A percentile compares a stretch with the other conserved stretches of the same genome.
Evolutionary conservation across 2,888 invertebrate genomes (phyloP).

Genomic region (Pristionchus japonicus): DNA sequence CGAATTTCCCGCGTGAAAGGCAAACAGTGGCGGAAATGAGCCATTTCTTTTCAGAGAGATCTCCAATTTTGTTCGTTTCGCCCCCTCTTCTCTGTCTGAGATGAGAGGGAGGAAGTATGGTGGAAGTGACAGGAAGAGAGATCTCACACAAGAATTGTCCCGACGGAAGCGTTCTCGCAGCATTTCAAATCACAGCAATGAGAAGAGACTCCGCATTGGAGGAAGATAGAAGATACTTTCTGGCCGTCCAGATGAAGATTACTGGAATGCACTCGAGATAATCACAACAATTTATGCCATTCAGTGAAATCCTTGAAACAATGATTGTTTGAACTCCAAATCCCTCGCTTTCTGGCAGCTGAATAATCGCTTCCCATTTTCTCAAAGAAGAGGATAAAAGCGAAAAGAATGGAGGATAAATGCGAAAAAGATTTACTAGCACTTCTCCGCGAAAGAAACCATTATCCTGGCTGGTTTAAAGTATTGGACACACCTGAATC

Average conservation of each 20-base stretch:
- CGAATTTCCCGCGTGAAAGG: background rate
- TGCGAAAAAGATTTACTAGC: background rate
- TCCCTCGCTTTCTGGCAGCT: background rate
- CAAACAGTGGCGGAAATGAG: background rate
- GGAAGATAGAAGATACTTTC: background rate
- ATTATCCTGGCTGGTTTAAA: background rate
- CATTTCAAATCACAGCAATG: conserved; percentile 21
- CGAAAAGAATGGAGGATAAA: background rate
- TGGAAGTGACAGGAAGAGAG: background rate
- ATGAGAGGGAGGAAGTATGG: background rate
- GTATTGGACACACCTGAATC: background rate
- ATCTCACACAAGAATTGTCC: conserved; percentile 10
- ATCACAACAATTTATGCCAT: background rate
- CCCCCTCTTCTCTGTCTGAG: background rate
- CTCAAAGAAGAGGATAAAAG: background rate
- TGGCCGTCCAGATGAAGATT: background rate
- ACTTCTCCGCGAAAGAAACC: background rate
- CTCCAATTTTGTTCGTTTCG: background rate
- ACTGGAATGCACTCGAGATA: background rate
- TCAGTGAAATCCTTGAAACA: background rate
- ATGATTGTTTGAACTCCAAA: background rate
- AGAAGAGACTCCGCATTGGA: background rate
- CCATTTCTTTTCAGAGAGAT: background rate
- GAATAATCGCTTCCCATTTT: background rate
- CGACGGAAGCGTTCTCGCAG: conserved; percentile 8